Evolutionary conservation across 2,113 vertebrate genomes (phyloP), one percentile per base, ranked within the genome.

Genomic region (Oenanthe oenanthe): DNA sequence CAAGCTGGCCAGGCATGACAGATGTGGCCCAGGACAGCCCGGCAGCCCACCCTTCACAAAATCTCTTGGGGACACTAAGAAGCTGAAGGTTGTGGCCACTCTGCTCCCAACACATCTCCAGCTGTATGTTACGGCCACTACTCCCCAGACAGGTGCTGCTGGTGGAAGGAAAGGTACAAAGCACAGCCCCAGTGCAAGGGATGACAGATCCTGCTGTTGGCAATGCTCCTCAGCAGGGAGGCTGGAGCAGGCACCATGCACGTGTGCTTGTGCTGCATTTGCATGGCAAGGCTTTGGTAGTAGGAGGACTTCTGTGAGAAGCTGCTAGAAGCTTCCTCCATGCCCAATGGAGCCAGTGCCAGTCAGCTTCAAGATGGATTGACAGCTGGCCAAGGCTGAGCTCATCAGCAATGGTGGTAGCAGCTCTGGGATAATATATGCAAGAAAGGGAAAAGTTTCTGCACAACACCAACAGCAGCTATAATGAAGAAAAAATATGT

Each of bases 1-100:
- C 2, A 3, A 83, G 83, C 80, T 2, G 10, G 5, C 71, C 66
- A 65, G 31, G 45, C 31, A 4, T 72, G 93, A 68, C 79, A 85
- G 58, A 75, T 14, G 72, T 32, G 71, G 82, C 51, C 56, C 1
- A 0, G 2, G 42, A 42, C 9, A 9, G 57, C 5, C 36, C 0
- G 0, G 51, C 56, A 53, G 56, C 70, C 45, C 2, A 2, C 7
- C 43, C 40, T 19, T 17, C 1, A 3, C 0, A 2, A 40, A 22
- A 73, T 71, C 65, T 54, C 61, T 38, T 12, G 65, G 47, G 29
- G 22, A 63, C 0, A 0, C 28, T 7, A 16, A 40, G 62, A 85
- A 93, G 62, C 16, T 8, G 2, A 61, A 54, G 8, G 34, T 77
- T 80, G 28, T 0, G 0, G 73, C 36, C 17, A 4, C 56, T 86